A percentile compares a stretch with the other conserved stretches of the same genome.
Conservation (phyloP, 2,888 invertebrate species). For the Eilema depressum region DNA sequence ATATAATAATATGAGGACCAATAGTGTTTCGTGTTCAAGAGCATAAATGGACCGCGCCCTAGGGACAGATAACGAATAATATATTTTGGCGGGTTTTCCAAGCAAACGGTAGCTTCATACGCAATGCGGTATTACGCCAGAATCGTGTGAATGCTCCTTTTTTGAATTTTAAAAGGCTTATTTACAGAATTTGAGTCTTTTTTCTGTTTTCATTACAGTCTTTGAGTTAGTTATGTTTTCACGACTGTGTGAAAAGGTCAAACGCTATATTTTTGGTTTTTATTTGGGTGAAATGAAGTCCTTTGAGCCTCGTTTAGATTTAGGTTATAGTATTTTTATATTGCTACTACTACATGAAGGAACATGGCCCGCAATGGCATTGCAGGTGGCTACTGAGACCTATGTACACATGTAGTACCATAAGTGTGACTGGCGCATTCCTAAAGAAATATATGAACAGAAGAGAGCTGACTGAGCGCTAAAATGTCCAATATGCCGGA, state of each 20-base stretch:
- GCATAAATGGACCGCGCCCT: constrained; percentile 65
- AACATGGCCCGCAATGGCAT: no score
- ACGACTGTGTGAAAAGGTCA: neutral
- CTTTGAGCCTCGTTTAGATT: no score
- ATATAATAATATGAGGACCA: constrained; percentile 64
- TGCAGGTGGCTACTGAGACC: no score
- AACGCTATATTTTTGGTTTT: neutral
- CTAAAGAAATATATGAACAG: no score
- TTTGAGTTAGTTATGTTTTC: constrained; percentile 10
- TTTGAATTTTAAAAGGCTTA: constrained; percentile 53
- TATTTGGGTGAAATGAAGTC: neutral
- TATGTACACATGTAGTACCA: no score
- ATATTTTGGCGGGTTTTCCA: constrained; percentile 77
- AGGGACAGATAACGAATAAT: constrained; percentile 79
- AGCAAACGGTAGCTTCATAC: constrained; percentile 57
- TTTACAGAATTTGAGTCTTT: constrained; percentile 41
- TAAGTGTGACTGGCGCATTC: no score
- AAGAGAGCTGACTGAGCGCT: no score
- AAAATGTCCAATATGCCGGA: no score
- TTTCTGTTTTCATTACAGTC: constrained; percentile 21
- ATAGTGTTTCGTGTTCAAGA: constrained; percentile 62
- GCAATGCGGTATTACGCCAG: constrained; percentile 51
- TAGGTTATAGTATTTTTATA: no score
- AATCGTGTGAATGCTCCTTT: constrained; percentile 48
- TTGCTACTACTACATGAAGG: no score